Evolutionary conservation across 2,888 invertebrate genomes (phyloP).

Genomic region (Tipula confusa): DNA sequence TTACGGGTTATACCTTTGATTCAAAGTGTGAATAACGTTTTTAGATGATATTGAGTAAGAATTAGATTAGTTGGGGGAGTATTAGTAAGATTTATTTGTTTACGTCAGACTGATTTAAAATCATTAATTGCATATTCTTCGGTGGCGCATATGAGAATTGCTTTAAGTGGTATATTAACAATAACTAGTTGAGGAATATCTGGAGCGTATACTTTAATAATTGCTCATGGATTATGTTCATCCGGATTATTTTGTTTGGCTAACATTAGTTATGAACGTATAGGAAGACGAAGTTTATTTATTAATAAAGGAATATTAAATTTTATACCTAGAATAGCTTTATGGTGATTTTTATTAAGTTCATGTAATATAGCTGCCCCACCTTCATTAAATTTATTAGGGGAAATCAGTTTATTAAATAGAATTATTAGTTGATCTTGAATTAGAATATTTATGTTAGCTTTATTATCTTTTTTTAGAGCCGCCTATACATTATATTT

Average conservation of each 20-base stretch:
- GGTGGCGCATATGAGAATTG: conserved; percentile 64
- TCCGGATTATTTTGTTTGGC: conserved; percentile 63
- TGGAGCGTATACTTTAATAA: conserved; percentile 57
- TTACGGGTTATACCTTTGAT: conserved; percentile 56
- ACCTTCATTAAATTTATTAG: conserved; percentile 62
- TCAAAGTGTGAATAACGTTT: conserved; percentile 50
- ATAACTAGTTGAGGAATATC: conserved; percentile 54
- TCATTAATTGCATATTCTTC: conserved; percentile 72
- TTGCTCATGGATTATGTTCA: conserved; percentile 63
- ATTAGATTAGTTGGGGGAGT: conserved; percentile 58
- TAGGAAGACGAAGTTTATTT: conserved; percentile 57
- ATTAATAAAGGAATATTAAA: conserved; percentile 61
- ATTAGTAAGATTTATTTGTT: conserved; percentile 61
- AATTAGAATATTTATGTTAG: conserved; percentile 53
- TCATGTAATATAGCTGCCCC: conserved; percentile 63
- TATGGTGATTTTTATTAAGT: conserved; percentile 64
- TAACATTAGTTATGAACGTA: conserved; percentile 60
- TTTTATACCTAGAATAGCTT: conserved; percentile 56
- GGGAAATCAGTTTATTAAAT: conserved; percentile 62
- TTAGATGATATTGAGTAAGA: conserved; percentile 54
- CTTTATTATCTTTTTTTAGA: conserved; percentile 60
- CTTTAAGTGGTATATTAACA: conserved; percentile 56
- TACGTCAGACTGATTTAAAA: conserved; percentile 66
- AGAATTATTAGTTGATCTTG: conserved; percentile 54
- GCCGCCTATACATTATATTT: conserved; percentile 60